Percentiles rank a stretch among this genome's conserved stretches.
Conservation (phyloP, 2,888 invertebrate species). For the Sesamia inferens region DNA sequence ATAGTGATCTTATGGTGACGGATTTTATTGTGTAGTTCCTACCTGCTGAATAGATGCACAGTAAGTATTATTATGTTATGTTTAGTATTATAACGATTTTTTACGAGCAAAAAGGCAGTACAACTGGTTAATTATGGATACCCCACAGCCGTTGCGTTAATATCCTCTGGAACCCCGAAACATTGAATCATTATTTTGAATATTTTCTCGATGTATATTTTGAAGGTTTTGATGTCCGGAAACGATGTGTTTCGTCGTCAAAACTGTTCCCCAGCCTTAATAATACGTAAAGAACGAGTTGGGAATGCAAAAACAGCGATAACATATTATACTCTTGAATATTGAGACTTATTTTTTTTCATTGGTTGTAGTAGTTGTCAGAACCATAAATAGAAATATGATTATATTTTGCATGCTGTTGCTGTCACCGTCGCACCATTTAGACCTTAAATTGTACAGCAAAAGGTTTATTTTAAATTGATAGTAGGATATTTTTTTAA, state of each 20-base stretch:
- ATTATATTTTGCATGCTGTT: slow-evolving; percentile 37
- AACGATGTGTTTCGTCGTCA: slow-evolving; percentile 49
- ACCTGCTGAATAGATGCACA: slow-evolving; percentile 82
- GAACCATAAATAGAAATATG: slow-evolving; percentile 69
- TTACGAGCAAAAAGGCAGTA: slow-evolving; percentile 33
- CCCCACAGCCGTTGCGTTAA: slow-evolving; percentile 2
- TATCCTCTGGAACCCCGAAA: slow-evolving; percentile 17
- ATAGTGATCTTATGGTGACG: slow-evolving; percentile 71
- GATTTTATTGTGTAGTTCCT: slow-evolving; percentile 67
- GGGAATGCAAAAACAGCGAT: slow-evolving; percentile 63
- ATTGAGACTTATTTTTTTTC: slow-evolving; percentile 39
- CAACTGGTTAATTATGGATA: slow-evolving; percentile 25
- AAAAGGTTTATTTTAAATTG: slow-evolving; percentile 39
- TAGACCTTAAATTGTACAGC: slow-evolving; percentile 22
- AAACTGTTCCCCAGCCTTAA: slow-evolving; percentile 63
- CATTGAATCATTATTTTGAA: slow-evolving; percentile 22
- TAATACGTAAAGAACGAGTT: slow-evolving; percentile 64
- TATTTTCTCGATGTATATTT: slow-evolving; percentile 49
- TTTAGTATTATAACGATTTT: slow-evolving; percentile 48
- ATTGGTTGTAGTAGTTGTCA: slow-evolving; percentile 60
- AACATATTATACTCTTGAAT: slow-evolving; percentile 49
- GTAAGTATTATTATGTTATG: slow-evolving; percentile 77
- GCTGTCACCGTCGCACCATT: slow-evolving; percentile 25
- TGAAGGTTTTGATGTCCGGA: slow-evolving; percentile 59
- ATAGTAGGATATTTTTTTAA: slow-evolving; percentile 12